These are phyloP conservation scores for Lasioglossum baleicum DNA, from an alignment of 1,140 invertebrate genomes.

Conservation along the genomic window DNA sequence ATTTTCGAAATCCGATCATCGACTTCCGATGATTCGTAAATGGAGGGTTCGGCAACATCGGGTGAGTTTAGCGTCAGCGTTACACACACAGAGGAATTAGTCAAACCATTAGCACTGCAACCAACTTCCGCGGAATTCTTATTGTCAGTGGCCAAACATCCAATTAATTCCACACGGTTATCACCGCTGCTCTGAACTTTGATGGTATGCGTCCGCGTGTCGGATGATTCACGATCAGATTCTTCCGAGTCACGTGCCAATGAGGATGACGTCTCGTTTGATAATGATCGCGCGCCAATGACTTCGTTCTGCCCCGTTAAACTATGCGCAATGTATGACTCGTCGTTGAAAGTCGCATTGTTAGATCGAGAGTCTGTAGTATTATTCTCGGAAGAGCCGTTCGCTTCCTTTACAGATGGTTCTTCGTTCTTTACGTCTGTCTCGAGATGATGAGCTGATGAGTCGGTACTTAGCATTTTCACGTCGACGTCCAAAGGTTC, in stretches of 20 bases:
- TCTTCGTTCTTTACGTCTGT: neutral
- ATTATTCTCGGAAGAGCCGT: conserved; percentile 19
- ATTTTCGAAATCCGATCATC: neutral
- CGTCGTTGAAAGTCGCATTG: conserved; percentile 4
- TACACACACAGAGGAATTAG: conserved; percentile 17
- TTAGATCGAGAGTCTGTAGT: conserved; percentile 10
- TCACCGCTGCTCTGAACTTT: neutral
- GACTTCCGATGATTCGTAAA: no score
- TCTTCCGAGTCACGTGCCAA: neutral
- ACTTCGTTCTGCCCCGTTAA: conserved; percentile 2
- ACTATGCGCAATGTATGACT: neutral
- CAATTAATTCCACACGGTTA: conserved; percentile 29
- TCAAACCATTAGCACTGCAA: neutral
- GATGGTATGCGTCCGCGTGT: neutral
- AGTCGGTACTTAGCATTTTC: conserved; percentile 9
- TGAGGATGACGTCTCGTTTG: conserved; percentile 13
- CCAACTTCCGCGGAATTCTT: no score
- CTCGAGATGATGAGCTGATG: conserved; percentile 1
- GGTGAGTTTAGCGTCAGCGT: neutral
- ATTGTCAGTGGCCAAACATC: conserved; percentile 15
- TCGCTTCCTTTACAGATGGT: conserved; percentile 44
- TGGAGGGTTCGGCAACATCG: neutral
- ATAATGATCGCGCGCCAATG: conserved; percentile 37
- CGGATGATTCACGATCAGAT: conserved; percentile 30
- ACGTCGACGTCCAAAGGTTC: neutral